Conservation (phyloP, 2,113 vertebrate species). For the Cariama cristata region DNA sequence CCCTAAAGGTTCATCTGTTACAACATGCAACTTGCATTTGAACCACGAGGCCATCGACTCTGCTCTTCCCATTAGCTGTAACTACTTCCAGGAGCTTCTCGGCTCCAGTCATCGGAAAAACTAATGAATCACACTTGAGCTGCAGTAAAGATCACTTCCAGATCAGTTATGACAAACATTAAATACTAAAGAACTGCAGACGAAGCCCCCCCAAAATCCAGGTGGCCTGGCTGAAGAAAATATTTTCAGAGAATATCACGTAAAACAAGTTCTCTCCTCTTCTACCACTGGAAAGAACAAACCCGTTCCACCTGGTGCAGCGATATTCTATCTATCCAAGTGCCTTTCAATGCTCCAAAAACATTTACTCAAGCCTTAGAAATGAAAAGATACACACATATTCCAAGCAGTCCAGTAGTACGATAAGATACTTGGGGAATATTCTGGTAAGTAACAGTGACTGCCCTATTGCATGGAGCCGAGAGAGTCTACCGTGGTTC, state of each 20-base stretch:
- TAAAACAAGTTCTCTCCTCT: not conserved
- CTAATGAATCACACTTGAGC: not conserved
- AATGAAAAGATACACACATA: not conserved
- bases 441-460: not conserved
- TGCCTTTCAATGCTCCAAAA: not conserved
- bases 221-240: not conserved
- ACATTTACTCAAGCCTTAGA: not conserved
- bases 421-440: not conserved
- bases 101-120: rapidly evolving
- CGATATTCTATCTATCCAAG: not conserved
- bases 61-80: rapidly evolving
- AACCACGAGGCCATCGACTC: rapidly evolving
- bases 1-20: not conserved
- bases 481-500: not conserved
- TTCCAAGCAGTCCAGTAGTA: not conserved
- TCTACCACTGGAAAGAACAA: not conserved
- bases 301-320: not conserved
- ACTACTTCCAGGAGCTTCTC: not conserved
- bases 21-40: not conserved
- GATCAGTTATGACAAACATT: not conserved
- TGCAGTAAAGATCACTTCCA: not conserved
- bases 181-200: not conserved
- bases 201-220: not conserved
- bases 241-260: not conserved
- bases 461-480: not conserved